Percentiles rank a stretch among this genome's conserved stretches.
Evolutionary conservation across 2,888 invertebrate genomes (phyloP).

Genomic region (Leucophenga montana): DNA sequence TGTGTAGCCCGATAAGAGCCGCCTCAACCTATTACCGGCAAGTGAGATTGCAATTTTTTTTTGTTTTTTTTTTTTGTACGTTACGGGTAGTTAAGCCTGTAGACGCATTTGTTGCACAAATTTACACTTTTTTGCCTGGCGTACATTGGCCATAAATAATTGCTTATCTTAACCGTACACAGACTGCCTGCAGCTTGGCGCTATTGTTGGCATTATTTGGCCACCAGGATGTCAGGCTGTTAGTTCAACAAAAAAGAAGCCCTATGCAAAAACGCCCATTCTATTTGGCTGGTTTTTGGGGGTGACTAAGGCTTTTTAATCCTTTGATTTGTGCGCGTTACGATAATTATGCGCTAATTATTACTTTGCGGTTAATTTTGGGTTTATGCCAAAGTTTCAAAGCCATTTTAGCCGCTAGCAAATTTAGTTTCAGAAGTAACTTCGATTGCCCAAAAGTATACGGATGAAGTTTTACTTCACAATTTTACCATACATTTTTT

Average conservation of each 20-base stretch:
- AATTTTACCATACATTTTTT: too few species aligned
- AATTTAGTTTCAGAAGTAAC: conserved; percentile 10
- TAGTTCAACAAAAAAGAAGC: conserved; percentile 1
- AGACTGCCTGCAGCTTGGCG: conserved; percentile 38
- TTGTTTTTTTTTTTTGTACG: neutral
- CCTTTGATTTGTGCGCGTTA: conserved; percentile 56
- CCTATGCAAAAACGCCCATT: neutral
- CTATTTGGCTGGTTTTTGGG: conserved; percentile 7
- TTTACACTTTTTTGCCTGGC: conserved; percentile 22
- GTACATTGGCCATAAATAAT: conserved; percentile 46
- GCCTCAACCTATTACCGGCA: too few species aligned
- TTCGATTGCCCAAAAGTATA: too few species aligned
- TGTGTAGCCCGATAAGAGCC: neutral
- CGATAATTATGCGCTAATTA: conserved; percentile 58
- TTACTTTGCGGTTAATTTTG: conserved; percentile 33
- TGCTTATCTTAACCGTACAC: conserved; percentile 49
- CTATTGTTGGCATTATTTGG: neutral
- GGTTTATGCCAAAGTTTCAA: conserved; percentile 12
- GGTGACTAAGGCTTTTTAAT: neutral
- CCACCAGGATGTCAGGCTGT: neutral
- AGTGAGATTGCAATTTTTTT: neutral
- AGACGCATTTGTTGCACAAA: conserved; percentile 13
- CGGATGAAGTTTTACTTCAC: too few species aligned
- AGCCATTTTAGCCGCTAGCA: neutral
- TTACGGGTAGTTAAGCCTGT: neutral